Evolutionary conservation across 2,888 invertebrate genomes (phyloP).

Genomic region (Parnassius mnemosyne): DNA sequence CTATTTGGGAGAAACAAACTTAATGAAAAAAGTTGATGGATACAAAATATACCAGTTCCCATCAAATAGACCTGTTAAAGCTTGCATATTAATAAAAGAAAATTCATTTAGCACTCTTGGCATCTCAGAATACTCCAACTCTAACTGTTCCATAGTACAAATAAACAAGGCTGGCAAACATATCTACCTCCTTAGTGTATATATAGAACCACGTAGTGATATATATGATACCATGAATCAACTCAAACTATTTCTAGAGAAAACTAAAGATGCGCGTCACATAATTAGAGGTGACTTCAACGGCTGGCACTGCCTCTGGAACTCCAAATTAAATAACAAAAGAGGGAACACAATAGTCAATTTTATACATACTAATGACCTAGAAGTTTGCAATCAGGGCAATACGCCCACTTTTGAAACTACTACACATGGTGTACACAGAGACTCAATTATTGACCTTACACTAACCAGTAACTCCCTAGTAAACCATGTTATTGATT

Average conservation of each 20-base stretch:
- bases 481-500: neutral
- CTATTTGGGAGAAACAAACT: neutral
- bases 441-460: conserved; percentile 5
- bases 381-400: neutral
- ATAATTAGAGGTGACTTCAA: conserved; percentile 2
- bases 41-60: conserved; percentile 3
- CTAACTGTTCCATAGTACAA: neutral
- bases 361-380: neutral
- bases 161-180: neutral
- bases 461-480: neutral
- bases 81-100: neutral
- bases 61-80: neutral
- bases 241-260: conserved; percentile 1
- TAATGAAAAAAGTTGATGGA: neutral
- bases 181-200: neutral
- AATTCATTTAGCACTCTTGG: neutral
- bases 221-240: neutral
- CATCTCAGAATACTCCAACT: neutral
- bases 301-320: neutral
- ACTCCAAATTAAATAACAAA: neutral
- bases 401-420: conserved; percentile 4
- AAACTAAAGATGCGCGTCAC: neutral
- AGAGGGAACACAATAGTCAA: neutral
- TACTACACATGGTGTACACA: neutral
- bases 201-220: neutral